These are phyloP conservation scores for Perizoma flavofasciatum DNA, from an alignment of 2,888 invertebrate genomes.

Conservation along the genomic window DNA sequence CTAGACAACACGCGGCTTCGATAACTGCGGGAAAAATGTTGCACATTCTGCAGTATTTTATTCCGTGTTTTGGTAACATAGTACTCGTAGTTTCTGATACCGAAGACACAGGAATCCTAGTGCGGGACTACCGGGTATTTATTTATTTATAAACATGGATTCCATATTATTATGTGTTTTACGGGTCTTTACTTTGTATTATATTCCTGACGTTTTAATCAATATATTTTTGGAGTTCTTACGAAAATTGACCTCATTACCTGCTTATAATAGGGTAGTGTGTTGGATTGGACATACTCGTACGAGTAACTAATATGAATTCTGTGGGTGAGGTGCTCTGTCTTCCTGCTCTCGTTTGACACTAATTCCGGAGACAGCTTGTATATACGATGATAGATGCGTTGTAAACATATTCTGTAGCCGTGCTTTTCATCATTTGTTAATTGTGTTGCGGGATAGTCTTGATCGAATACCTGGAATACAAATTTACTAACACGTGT, in stretches of 20 bases:
- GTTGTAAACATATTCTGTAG: slow-evolving; percentile 11
- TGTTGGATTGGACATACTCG: slow-evolving; percentile 8
- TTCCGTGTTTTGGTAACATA: too few relatives aligned
- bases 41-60: too few relatives aligned
- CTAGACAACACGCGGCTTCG: too few relatives aligned
- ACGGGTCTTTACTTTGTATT: too few relatives aligned
- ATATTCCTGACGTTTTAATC: too few relatives aligned
- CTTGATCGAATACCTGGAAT: neutral
- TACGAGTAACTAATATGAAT: slow-evolving; percentile 7
- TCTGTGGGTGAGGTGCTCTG: slow-evolving; percentile 19
- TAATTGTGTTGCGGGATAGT: neutral
- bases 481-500: slow-evolving; percentile 2
- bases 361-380: slow-evolving; percentile 23
- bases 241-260: neutral
- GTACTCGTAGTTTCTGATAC: too few relatives aligned
- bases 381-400: slow-evolving; percentile 16
- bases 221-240: too few relatives aligned
- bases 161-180: too few relatives aligned
- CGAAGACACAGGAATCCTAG: too few relatives aligned
- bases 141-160: too few relatives aligned
- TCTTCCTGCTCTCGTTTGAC: slow-evolving; percentile 22
- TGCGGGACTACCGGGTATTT: too few relatives aligned
- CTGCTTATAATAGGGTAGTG: slow-evolving; percentile 11
- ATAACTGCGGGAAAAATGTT: too few relatives aligned
- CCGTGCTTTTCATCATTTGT: neutral